phyloP scores from a whole-genome alignment of 2,888 invertebrate genomes.

The Drosophila demipolita region DNA sequence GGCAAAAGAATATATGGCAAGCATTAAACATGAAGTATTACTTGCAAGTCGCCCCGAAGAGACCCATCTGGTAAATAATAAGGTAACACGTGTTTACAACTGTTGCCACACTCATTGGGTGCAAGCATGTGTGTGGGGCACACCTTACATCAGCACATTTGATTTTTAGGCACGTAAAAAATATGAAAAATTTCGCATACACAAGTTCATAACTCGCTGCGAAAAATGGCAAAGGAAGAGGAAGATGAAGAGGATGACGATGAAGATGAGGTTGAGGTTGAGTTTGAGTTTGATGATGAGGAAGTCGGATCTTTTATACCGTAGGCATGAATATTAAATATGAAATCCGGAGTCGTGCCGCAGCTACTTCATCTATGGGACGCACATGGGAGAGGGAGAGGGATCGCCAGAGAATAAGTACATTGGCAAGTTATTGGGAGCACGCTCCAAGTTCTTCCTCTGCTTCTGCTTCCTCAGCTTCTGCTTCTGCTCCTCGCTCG shows the following conservation, averaged over 20 bases:
- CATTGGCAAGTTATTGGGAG: conserved; percentile 55
- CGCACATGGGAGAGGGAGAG: conserved; percentile 9
- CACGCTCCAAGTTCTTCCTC: conserved; percentile 2
- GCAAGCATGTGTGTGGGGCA: neutral
- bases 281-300: neutral
- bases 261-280: neutral
- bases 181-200: conserved; percentile 73
- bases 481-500: conserved; percentile 25
- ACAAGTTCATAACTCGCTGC: conserved; percentile 67
- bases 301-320: conserved; percentile 22
- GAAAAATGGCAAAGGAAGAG: conserved; percentile 40
- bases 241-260: neutral
- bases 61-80: conserved; percentile 36
- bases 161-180: conserved; percentile 72
- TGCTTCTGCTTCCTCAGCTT: neutral
- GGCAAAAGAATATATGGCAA: conserved; percentile 1
- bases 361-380: conserved; percentile 49
- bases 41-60: conserved; percentile 1
- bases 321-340: conserved; percentile 77
- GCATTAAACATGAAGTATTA: conserved; percentile 13
- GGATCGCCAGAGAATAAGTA: conserved; percentile 32
- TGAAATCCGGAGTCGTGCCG: conserved; percentile 33
- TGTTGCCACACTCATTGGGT: conserved; percentile 36
- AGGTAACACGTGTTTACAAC: conserved; percentile 59
- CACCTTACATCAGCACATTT: conserved; percentile 50